Conservation (phyloP, 2,888 invertebrate genomes). For the Uloborus plumipes region DNA sequence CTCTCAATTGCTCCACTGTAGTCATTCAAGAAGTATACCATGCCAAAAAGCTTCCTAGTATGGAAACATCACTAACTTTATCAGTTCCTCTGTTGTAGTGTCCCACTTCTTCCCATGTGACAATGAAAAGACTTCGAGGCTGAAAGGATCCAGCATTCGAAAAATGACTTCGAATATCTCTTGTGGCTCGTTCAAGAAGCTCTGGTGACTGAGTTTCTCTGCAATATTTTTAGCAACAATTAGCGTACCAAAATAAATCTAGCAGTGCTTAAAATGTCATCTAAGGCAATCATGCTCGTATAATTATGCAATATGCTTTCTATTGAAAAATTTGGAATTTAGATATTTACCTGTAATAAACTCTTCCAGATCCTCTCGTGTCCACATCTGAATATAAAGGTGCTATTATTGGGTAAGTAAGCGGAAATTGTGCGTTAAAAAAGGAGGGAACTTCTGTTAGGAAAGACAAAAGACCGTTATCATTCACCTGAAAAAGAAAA, state of each 20-base stretch:
- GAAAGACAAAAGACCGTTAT: conserved; percentile 90
- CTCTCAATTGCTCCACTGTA: no score
- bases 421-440: conserved; percentile 88
- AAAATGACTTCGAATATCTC: conserved; percentile 82
- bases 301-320: no score
- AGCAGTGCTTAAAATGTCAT: no score
- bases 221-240: not conserved
- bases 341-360: conserved; percentile 78
- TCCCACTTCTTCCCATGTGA: conserved; percentile 92
- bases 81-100: conserved; percentile 79
- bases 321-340: not conserved
- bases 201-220: conserved; percentile 73
- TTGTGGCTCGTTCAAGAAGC: conserved; percentile 75
- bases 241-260: no score
- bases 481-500: conserved; percentile 83
- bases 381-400: conserved; percentile 94
- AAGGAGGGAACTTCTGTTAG: conserved; percentile 88
- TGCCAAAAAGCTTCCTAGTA: not conserved
- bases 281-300: no score
- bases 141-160: conserved; percentile 80
- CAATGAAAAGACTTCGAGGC: conserved; percentile 85
- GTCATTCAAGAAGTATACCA: no score
- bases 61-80: conserved; percentile 73
- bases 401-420: conserved; percentile 90
- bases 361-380: conserved; percentile 79